Percentiles rank a stretch among this genome's conserved stretches.
These are phyloP conservation scores for Uloborus plumipes DNA, from an alignment of 2,888 invertebrate genomes.

Conservation along the genomic window DNA sequence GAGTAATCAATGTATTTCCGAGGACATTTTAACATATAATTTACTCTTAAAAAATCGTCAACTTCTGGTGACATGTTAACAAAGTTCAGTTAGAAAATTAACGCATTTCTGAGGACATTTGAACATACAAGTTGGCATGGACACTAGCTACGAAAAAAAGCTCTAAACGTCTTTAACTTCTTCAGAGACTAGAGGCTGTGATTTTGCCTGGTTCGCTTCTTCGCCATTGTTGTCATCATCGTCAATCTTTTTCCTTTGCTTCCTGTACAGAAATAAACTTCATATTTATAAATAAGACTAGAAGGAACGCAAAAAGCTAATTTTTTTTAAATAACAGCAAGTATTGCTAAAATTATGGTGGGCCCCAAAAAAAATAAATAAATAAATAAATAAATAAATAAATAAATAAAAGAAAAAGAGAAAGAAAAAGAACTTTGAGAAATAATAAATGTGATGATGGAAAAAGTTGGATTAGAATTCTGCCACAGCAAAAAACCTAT, in stretches of 20 bases:
- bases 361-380: too few relatives aligned
- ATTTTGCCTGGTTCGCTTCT: slow-evolving; percentile 23
- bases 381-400: too few relatives aligned
- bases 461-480: too few relatives aligned
- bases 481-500: too few relatives aligned
- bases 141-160: slow-evolving; percentile 20
- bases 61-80: not conserved
- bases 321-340: too few relatives aligned
- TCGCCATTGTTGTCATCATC: slow-evolving; percentile 30
- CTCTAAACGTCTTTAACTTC: slow-evolving; percentile 22
- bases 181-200: slow-evolving; percentile 20
- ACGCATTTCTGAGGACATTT: slow-evolving; percentile 17
- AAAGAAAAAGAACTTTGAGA: too few relatives aligned
- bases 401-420: too few relatives aligned
- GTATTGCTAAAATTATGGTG: too few relatives aligned
- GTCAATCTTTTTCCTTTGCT: slow-evolving; percentile 2
- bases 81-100: not conserved
- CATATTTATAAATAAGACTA: too few relatives aligned
- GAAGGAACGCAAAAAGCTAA: too few relatives aligned
- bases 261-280: slow-evolving; percentile 11
- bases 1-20: too few relatives aligned
- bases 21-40: not conserved
- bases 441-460: too few relatives aligned
- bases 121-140: slow-evolving; percentile 21
- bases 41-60: not conserved